Conservation (phyloP, 2,113 vertebrate genomes). For the Oriolus oriolus region DNA sequence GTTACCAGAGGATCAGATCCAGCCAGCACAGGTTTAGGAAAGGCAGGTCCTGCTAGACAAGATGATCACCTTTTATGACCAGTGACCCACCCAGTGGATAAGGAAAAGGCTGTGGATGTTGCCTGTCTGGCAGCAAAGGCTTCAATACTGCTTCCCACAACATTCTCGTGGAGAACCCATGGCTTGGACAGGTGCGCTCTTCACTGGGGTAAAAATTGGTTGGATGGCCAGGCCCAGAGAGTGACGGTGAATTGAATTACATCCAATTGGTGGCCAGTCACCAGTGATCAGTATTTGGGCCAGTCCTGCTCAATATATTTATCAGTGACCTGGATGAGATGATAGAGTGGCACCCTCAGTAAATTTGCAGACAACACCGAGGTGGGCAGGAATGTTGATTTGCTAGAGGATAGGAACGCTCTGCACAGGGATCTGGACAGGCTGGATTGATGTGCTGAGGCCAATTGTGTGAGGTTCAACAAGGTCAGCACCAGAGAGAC, state of each 20-base stretch:
- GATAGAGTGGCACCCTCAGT: neutral
- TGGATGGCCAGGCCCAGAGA: neutral
- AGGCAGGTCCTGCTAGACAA: neutral
- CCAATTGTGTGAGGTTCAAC: neutral
- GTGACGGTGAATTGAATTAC: neutral
- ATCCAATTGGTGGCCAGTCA: neutral
- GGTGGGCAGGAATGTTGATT: fast-evolving
- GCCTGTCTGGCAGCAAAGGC: neutral
- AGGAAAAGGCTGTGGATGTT: neutral
- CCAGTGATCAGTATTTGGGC: neutral
- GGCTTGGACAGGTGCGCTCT: neutral
- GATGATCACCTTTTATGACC: neutral
- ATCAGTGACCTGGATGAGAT: fast-evolving
- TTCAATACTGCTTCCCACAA: neutral
- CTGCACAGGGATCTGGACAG: neutral
- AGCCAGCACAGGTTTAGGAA: neutral
- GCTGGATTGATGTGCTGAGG: neutral
- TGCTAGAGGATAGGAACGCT: neutral
- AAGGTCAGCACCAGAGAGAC: neutral
- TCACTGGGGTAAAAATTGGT: neutral
- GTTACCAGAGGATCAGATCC: neutral
- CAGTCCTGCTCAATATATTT: neutral
- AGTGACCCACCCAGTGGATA: neutral
- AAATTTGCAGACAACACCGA: neutral
- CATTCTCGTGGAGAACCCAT: neutral